phyloP scores from a whole-genome alignment of 1,140 invertebrate species.

The Elysia chlorotica region DNA sequence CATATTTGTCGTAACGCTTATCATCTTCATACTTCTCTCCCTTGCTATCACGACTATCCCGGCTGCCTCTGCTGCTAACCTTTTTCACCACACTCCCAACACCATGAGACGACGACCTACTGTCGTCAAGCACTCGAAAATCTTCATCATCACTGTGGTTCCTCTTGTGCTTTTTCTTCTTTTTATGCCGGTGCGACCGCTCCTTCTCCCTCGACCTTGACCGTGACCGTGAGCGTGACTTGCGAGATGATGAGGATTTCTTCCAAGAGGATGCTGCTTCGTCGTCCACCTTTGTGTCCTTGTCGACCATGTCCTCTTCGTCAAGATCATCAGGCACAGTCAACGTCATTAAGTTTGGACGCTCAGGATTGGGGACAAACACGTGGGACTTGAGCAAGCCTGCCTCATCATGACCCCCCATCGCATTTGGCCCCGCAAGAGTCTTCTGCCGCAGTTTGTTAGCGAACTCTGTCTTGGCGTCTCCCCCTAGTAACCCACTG shows the following conservation, averaged over 20 bases:
- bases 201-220: conserved; percentile 16
- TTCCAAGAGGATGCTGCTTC: conserved; percentile 3
- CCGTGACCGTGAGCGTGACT: conserved; percentile 16
- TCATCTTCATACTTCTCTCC: conserved; percentile 17
- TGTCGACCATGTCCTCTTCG: conserved; percentile 24
- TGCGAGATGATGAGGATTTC: conserved; percentile 7
- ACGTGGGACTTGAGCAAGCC: conserved; percentile 18
- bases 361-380: conserved; percentile 29
- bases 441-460: conserved; percentile 49
- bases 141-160: conserved; percentile 14
- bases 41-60: conserved; percentile 19
- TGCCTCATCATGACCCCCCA: no score
- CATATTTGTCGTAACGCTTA: conserved; percentile 8
- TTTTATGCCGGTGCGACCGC: conserved; percentile 20
- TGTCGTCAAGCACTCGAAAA: conserved; percentile 4
- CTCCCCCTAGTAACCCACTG: neutral
- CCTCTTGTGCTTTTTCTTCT: conserved; percentile 22
- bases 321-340: conserved; percentile 28
- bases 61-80: neutral
- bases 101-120: neutral
- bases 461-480: conserved; percentile 20
- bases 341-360: conserved; percentile 37
- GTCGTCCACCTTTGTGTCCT: conserved; percentile 12
- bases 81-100: conserved; percentile 17
- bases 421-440: no score